A percentile compares a stretch with the other conserved stretches of the same genome.
phyloP scores from a whole-genome alignment of 2,113 vertebrate species.

The Galeopterus variegatus region DNA sequence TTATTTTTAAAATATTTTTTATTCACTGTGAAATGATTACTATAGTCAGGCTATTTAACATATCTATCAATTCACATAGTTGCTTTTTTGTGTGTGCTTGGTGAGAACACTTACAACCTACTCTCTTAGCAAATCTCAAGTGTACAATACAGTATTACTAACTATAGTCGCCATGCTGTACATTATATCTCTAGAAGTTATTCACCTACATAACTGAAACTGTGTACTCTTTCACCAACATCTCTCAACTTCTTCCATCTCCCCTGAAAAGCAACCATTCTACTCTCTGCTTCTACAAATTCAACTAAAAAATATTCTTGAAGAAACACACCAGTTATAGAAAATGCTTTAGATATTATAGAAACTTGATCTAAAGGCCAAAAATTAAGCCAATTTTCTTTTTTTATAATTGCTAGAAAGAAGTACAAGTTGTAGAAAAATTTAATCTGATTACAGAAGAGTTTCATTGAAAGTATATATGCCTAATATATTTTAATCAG shows the following conservation, averaged over 20 bases:
- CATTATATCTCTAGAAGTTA: not conserved
- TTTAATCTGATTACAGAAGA: conserved; percentile 27
- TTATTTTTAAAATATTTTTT: conserved; percentile 28
- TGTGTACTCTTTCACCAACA: not conserved
- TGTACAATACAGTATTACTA: not conserved
- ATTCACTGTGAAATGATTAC: not conserved
- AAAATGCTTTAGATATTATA: conserved; percentile 51
- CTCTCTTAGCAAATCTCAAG: not conserved
- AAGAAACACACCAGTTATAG: conserved; percentile 47
- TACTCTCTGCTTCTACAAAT: not conserved
- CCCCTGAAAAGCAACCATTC: not conserved
- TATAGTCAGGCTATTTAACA: not conserved
- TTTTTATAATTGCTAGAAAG: conserved; percentile 44
- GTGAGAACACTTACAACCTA: not conserved
- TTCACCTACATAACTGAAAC: not conserved
- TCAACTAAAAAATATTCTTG: conserved; percentile 31
- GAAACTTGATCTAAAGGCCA: not conserved
- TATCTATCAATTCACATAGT: not conserved
- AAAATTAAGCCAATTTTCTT: not conserved
- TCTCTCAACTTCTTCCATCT: not conserved
- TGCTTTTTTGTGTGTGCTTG: not conserved
- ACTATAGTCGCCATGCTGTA: not conserved
- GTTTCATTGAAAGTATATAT: conserved; percentile 28
- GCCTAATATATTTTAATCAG: conserved; percentile 40
- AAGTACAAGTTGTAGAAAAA: conserved; percentile 39